These are phyloP conservation scores for Sandelia bainsii DNA, from an alignment of 2,797 vertebrate genomes.

Conservation along the genomic window DNA sequence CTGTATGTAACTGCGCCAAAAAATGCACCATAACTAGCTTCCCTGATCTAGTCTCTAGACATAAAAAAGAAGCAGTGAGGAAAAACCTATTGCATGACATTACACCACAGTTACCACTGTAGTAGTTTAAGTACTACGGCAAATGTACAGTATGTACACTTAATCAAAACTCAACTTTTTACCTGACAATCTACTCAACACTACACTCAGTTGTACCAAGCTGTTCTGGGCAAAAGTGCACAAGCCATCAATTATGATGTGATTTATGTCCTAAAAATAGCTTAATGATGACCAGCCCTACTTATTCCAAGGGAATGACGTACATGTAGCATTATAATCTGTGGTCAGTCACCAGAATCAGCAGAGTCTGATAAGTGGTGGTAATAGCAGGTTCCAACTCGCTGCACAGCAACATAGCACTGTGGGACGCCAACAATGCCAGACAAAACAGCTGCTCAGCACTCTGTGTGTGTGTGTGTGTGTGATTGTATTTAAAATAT, in stretches of 20 bases:
- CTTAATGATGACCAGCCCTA: conserved; percentile 11
- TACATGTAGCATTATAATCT: conserved; percentile 55
- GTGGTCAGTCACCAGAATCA: conserved; percentile 40
- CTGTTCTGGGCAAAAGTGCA: conserved; percentile 6
- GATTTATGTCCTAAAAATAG: conserved; percentile 49
- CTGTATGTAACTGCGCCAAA: conserved; percentile 44
- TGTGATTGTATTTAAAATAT: conserved; percentile 51
- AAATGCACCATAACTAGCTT: conserved; percentile 47
- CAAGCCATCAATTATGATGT: conserved; percentile 43
- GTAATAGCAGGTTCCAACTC: conserved; percentile 66
- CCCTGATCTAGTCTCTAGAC: conserved; percentile 32
- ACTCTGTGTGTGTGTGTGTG: conserved; percentile 37
- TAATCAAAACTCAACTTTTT: conserved; percentile 13
- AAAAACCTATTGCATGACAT: neutral
- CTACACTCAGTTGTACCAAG: conserved; percentile 30
- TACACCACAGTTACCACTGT: conserved; percentile 1
- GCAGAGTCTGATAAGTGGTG: conserved; percentile 48
- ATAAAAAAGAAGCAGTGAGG: conserved; percentile 2
- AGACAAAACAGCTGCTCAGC: conserved; percentile 73
- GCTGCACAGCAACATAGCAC: conserved; percentile 49
- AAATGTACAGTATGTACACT: neutral
- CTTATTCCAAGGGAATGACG: conserved; percentile 43
- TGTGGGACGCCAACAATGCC: conserved; percentile 26
- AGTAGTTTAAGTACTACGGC: neutral
- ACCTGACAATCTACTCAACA: conserved; percentile 18